A percentile compares a stretch with the other conserved stretches of the same genome.
Conservation (phyloP, 2,888 invertebrate genomes). For the Dryomyza anilis region DNA sequence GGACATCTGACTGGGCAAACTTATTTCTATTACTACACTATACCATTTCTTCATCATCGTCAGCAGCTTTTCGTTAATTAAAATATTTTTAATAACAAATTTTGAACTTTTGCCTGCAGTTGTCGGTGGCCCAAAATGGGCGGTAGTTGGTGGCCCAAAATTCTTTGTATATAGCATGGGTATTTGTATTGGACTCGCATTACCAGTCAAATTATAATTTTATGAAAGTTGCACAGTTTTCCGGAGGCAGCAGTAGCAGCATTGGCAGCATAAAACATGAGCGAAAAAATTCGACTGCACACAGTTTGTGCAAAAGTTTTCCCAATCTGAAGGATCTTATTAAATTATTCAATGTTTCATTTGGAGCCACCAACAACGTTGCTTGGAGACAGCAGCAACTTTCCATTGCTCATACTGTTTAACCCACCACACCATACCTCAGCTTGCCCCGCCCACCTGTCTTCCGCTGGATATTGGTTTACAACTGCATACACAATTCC, state of each 20-base stretch:
- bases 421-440: slow-evolving; percentile 24
- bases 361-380: too few relatives aligned
- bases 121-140: background rate
- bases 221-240: slow-evolving; percentile 47
- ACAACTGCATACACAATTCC: slow-evolving; percentile 1
- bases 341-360: slow-evolving; percentile 56
- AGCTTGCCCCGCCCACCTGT: background rate
- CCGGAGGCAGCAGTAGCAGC: slow-evolving; percentile 42
- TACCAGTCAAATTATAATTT: slow-evolving; percentile 57
- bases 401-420: too few relatives aligned
- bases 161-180: too few relatives aligned
- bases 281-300: slow-evolving; percentile 24
- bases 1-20: background rate
- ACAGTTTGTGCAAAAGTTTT: slow-evolving; percentile 28
- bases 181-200: slow-evolving; percentile 42
- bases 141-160: background rate
- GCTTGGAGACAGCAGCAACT: too few relatives aligned
- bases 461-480: slow-evolving; percentile 15
- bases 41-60: too few relatives aligned
- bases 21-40: too few relatives aligned
- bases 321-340: slow-evolving; percentile 38
- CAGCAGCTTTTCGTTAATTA: slow-evolving; percentile 50
- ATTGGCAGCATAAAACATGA: slow-evolving; percentile 44
- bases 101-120: slow-evolving; percentile 4
- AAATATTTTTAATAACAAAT: slow-evolving; percentile 50